Evolutionary conservation across 2,113 vertebrate genomes (phyloP).

Genomic region (Maylandia zebra): DNA sequence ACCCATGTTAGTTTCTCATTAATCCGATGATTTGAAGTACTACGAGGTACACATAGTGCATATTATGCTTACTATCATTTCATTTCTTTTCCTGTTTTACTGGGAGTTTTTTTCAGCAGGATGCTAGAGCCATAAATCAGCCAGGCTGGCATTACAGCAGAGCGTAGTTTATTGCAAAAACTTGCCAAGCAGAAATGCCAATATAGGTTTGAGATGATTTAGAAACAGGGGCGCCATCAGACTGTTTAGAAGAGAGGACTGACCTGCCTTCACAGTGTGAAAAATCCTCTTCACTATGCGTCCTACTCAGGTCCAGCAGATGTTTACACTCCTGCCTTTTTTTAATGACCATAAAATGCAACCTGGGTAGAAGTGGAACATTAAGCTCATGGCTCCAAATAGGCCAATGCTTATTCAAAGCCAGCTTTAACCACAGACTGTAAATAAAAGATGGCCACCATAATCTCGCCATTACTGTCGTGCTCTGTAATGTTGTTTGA

Average conservation of each 20-base stretch:
- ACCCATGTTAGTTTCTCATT: too few relatives aligned
- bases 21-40: neutral
- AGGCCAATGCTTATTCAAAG: neutral
- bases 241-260: neutral
- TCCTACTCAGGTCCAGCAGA: neutral
- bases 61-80: neutral
- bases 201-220: neutral
- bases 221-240: neutral
- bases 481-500: neutral
- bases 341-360: neutral
- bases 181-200: neutral
- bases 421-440: neutral
- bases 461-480: rapidly evolving
- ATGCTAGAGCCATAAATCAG: neutral
- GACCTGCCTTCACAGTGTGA: neutral
- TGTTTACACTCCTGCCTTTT: neutral
- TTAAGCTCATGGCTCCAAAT: neutral
- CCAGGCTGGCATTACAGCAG: neutral
- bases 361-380: neutral
- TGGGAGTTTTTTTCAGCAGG: neutral
- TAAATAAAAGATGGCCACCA: neutral
- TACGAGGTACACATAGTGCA: neutral
- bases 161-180: neutral
- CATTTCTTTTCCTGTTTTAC: neutral
- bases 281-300: neutral